Evolutionary conservation across 2,888 invertebrate genomes (phyloP), one percentile per base, ranked within the genome.

Genomic region (Drosophila testacea): DNA sequence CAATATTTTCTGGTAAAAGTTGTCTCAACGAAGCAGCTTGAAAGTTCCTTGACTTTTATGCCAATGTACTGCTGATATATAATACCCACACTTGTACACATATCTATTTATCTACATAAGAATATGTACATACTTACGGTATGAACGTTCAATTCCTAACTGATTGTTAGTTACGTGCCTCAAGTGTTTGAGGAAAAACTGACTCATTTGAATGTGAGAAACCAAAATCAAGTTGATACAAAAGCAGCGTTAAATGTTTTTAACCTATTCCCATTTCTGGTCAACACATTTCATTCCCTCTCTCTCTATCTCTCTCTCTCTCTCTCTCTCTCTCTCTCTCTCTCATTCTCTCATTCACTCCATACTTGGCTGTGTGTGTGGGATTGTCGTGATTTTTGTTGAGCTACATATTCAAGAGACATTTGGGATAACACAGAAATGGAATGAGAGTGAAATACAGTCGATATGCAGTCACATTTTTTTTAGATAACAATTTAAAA

Each of bases 11-110:
- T 69, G 85, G 77, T 80, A 79, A 84, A 81, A 82, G 83, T 80
- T 73, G 67, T 59, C 68, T n/a, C 57, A 56, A 54, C 51, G 54
- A 74, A 80, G 60, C 83, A 69, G 86, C 88, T 83, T 85, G 61
- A 83, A 82, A 83, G 83, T 83, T 83, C 81, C 78, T 83, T 83
- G 83, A 83, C 83, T 85, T 69, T 32, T 51, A 44, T 78, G 59
- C 36, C 61, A 61, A 65, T 65, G 48, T 57, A 38, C 30, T 39
- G 48, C 55, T 57, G 69, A 69, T 57, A 69, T 52, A 59, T 57
- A 47, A 61, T 72, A 72, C 54, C 36, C 16, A 48, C 32, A 50
- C 52, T 54, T 28, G 39, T 39, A 11, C n/a, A 47, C 27, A 11
- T 56, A 55, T 38, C 32, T 48, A 11, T 59, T 30, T 16, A 34